These are phyloP conservation scores for Sebastes taczanowskii DNA, from an alignment of 2,797 vertebrate species.

Conservation along the genomic window DNA sequence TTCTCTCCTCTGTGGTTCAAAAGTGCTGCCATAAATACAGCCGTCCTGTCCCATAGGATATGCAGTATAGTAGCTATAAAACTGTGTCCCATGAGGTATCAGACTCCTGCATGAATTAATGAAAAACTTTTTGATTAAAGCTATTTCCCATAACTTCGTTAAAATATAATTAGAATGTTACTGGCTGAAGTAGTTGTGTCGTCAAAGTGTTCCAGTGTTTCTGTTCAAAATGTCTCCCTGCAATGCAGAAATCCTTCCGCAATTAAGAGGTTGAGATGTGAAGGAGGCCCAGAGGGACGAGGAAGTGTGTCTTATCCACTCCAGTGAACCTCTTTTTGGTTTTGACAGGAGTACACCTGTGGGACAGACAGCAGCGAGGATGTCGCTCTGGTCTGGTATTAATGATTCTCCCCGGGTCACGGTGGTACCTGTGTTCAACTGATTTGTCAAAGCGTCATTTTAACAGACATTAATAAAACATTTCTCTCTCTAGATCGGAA, in stretches of 20 bases:
- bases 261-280: constrained; percentile 15
- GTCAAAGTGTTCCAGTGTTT: not conserved
- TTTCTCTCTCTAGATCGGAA: not conserved
- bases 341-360: constrained; percentile 41
- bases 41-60: not conserved
- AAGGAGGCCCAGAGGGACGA: constrained; percentile 11
- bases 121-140: constrained; percentile 27
- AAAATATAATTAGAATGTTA: constrained; percentile 17
- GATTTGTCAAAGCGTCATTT: not conserved
- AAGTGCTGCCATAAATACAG: not conserved
- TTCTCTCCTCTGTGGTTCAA: not conserved
- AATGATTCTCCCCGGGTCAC: not conserved
- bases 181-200: not conserved
- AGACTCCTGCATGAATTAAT: not conserved
- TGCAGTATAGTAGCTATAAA: not conserved
- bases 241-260: not conserved
- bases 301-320: constrained; percentile 7
- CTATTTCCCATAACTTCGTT: constrained; percentile 8
- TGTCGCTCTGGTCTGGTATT: not conserved
- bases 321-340: constrained; percentile 16
- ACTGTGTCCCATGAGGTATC: not conserved
- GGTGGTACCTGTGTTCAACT: not conserved
- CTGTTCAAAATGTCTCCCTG: constrained; percentile 9
- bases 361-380: not conserved
- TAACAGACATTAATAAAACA: not conserved